Evolutionary conservation across 2,888 invertebrate genomes (phyloP).

Genomic region (Sepioteuthis lessoniana): DNA sequence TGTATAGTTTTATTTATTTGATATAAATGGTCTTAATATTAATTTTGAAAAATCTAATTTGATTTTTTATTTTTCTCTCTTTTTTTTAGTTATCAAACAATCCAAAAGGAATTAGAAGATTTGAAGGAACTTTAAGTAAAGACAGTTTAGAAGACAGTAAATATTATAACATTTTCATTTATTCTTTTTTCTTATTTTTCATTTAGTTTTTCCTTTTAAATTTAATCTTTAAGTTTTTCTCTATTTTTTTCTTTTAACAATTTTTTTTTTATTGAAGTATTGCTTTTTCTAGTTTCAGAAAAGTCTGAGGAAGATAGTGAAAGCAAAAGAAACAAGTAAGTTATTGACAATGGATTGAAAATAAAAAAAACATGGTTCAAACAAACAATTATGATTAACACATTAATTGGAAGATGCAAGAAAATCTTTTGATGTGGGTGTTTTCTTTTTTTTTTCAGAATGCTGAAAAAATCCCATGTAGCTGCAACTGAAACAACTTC

Average conservation of each 20-base stretch:
- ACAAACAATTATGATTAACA: not conserved
- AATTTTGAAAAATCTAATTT: no score
- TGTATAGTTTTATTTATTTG: no score
- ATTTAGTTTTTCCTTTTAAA: no score
- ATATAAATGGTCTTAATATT: no score
- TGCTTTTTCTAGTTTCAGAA: slow-evolving; percentile 64
- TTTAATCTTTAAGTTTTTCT: no score
- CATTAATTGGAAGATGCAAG: not conserved
- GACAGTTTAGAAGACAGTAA: slow-evolving; percentile 72
- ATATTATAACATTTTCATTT: slow-evolving; percentile 51
- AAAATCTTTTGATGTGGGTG: not conserved
- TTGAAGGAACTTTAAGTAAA: slow-evolving; percentile 67
- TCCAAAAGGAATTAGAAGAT: slow-evolving; percentile 35
- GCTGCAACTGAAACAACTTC: not conserved
- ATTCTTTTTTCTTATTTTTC: no score
- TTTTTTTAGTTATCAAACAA: not conserved
- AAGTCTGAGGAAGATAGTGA: slow-evolving; percentile 66
- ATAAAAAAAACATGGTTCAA: slow-evolving; percentile 42
- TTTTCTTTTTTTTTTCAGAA: not conserved
- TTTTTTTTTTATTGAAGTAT: not conserved
- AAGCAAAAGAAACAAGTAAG: slow-evolving; percentile 50
- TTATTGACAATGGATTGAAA: not conserved
- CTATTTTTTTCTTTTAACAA: not conserved
- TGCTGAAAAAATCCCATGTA: not conserved
- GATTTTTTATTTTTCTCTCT: not conserved